A percentile compares a stretch with the other conserved stretches of the same genome.
Evolutionary conservation across 2,888 invertebrate genomes (phyloP).

Genomic region (Sminthurinus aureus): DNA sequence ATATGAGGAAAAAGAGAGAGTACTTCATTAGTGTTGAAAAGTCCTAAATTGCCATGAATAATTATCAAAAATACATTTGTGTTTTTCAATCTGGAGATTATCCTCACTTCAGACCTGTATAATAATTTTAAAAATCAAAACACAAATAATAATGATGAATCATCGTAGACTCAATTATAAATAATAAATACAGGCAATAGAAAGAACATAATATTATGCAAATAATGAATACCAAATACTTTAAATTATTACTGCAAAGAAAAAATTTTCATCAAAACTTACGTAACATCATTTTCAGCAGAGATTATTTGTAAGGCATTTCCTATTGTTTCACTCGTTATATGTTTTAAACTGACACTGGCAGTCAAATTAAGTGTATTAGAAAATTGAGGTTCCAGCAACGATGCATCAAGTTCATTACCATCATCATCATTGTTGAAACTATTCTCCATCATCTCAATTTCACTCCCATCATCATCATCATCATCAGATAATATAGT

Average conservation of each 20-base stretch:
- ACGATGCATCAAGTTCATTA: neutral
- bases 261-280: neutral
- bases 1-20: conserved; percentile 11
- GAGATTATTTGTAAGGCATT: neutral
- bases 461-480: too few species aligned
- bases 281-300: neutral
- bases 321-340: neutral
- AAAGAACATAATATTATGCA: too few species aligned
- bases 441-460: neutral
- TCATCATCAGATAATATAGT: neutral
- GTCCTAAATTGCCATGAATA: conserved; percentile 36
- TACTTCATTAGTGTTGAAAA: conserved; percentile 31
- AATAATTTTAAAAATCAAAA: neutral
- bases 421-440: neutral
- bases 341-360: neutral
- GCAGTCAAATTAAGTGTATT: neutral
- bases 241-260: neutral
- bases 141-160: neutral
- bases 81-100: neutral
- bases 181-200: too few species aligned
- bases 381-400: neutral
- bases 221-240: too few species aligned
- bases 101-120: neutral
- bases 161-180: too few species aligned
- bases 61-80: conserved; percentile 32